Percentiles rank a stretch among this genome's conserved stretches.
These are phyloP conservation scores for Eriocheir sinensis DNA, from an alignment of 1,140 invertebrate genomes.

Conservation along the genomic window DNA sequence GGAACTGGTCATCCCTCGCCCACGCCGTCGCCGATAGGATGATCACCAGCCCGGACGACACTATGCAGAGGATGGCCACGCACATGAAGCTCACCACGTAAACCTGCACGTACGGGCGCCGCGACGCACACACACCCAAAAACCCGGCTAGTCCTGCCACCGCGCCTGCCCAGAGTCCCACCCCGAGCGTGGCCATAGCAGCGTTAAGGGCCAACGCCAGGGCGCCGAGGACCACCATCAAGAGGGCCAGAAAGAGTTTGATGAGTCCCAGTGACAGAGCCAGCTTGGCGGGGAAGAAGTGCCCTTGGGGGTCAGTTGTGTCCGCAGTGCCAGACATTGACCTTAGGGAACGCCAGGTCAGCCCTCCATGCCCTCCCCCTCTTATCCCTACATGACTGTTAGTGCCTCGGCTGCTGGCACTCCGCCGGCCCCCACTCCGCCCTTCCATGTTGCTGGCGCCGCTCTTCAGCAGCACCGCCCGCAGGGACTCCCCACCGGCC, in stretches of 20 bases:
- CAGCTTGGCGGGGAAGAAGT: conserved; percentile 79
- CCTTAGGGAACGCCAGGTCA: conserved; percentile 70
- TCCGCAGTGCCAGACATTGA: conserved; percentile 69
- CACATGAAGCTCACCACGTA: conserved; percentile 79
- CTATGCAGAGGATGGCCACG: conserved; percentile 76
- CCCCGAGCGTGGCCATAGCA: conserved; percentile 76
- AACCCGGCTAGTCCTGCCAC: conserved; percentile 78
- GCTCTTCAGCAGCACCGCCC: conserved; percentile 47
- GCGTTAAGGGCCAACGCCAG: conserved; percentile 77
- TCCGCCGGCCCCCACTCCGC: conserved; percentile 44
- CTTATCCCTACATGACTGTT: neutral
- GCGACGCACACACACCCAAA: conserved; percentile 77
- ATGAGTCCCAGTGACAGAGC: conserved; percentile 78
- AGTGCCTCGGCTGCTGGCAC: conserved; percentile 43
- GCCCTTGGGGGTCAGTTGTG: conserved; percentile 72
- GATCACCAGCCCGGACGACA: conserved; percentile 79
- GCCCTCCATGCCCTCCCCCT: neutral
- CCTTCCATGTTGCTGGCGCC: neutral
- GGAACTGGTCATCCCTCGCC: conserved; percentile 79
- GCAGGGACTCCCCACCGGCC: conserved; percentile 37
- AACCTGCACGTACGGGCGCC: conserved; percentile 67
- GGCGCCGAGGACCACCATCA: conserved; percentile 77
- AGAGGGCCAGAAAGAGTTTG: conserved; percentile 77
- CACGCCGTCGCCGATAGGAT: conserved; percentile 80
- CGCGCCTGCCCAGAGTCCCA: conserved; percentile 79